These are phyloP conservation scores for Pachyramphus minor DNA, from an alignment of 2,113 vertebrate genomes.

Conservation along the genomic window DNA sequence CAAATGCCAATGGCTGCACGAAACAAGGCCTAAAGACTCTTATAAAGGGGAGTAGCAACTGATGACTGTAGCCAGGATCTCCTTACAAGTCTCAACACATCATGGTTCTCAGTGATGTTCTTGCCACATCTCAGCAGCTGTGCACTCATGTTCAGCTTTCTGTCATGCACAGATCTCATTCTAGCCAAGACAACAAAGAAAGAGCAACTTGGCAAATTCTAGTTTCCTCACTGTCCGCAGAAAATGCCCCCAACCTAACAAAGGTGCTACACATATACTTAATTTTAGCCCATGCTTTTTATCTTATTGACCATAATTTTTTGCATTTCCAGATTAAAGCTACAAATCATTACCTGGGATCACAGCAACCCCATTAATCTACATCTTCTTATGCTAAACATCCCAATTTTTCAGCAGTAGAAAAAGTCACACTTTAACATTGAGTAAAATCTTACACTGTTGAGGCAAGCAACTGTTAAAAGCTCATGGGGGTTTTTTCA, in stretches of 20 bases:
- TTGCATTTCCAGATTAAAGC: not conserved
- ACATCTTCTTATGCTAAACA: not conserved
- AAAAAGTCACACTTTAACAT: not conserved
- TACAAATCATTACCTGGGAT: not conserved
- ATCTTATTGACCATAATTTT: not conserved
- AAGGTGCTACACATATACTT: not conserved
- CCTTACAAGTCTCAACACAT: not conserved
- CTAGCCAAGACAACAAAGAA: not conserved
- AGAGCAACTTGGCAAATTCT: not conserved
- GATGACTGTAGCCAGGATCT: not conserved
- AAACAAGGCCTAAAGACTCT: not conserved
- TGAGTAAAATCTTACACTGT: not conserved
- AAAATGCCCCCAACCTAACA: not conserved
- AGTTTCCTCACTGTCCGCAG: not conserved
- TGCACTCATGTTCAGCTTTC: not conserved
- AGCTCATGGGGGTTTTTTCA: not conserved
- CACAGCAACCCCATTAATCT: not conserved
- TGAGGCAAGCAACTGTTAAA: not conserved
- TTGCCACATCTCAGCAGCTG: not conserved
- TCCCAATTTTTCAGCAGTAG: not conserved
- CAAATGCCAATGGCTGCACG: not conserved
- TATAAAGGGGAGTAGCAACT: not conserved
- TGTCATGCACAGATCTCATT: not conserved
- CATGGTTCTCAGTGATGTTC: not conserved
- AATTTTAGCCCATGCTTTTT: not conserved